A percentile compares a stretch with the other conserved stretches of the same genome.
These are phyloP conservation scores for Erinaceus europaeus DNA, from an alignment of 2,113 vertebrate species.

Conservation along the genomic window DNA sequence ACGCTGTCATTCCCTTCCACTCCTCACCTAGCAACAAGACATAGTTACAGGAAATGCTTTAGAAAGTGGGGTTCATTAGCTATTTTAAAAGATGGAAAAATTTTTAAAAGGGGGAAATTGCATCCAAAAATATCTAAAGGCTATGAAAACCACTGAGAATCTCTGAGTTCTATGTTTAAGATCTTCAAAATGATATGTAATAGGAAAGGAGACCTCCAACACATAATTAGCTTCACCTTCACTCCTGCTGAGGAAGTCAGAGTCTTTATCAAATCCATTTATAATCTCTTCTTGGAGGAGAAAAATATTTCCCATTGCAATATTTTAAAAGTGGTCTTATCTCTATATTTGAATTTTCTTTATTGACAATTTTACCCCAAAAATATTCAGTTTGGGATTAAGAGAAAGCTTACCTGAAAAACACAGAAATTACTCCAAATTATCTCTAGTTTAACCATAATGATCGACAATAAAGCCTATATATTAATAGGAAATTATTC, in stretches of 20 bases:
- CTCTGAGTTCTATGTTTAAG: constrained; percentile 63
- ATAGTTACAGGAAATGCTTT: constrained; percentile 53
- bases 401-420: constrained; percentile 25
- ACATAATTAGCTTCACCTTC: constrained; percentile 39
- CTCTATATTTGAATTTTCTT: constrained; percentile 21
- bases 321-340: constrained; percentile 23
- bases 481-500: constrained; percentile 41
- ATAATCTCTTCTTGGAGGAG: neutral
- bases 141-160: constrained; percentile 67
- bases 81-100: constrained; percentile 64
- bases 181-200: constrained; percentile 57
- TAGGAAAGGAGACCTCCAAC: constrained; percentile 54
- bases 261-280: neutral
- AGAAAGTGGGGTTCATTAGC: constrained; percentile 65
- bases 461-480: constrained; percentile 54
- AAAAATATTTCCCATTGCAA: neutral
- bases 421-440: constrained; percentile 4
- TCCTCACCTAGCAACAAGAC: constrained; percentile 73
- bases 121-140: constrained; percentile 55
- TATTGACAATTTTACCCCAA: constrained; percentile 12
- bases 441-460: neutral
- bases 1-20: constrained; percentile 42
- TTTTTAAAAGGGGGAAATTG: constrained; percentile 70
- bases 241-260: neutral
- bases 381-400: constrained; percentile 7